Base-by-base conservation (phyloP, 2,797 vertebrate species). In the Pseudochirops corinnae region DNA sequence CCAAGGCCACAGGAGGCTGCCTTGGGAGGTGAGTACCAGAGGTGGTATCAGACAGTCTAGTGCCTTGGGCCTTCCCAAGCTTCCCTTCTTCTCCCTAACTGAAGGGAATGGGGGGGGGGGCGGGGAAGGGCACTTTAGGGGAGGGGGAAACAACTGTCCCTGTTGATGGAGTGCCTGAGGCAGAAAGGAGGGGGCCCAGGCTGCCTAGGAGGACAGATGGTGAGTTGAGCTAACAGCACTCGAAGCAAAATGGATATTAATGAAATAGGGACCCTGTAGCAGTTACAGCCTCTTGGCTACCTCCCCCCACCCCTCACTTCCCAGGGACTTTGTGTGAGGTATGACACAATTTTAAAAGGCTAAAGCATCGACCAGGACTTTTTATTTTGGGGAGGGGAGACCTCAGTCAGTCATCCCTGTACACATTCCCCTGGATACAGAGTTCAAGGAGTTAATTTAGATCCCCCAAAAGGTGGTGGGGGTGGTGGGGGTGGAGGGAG, bases 181-280 rank as follows among this genome's bases (percentile, higher is more conserved):
- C 74, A 87, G 74, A 87, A 87, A 87, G 96, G 96, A 92, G 96
- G 96, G 33, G 96, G 33, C 28, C 52, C 33, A 1, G 62, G 96
- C 96, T 94, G 95, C 90, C 95, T 58, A 97, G 96, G 93, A 95
- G 96, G 97, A 97, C 98, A 98, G 97, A 97, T 98, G 98, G 98
- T 58, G 93, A 55, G 55, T 96, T 60, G 3, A 96, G 95, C 97
- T 97, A 96, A 97, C 96, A 12, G 87, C 97, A 97, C 98, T 98
- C 95, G 96, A 98, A 95, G 97, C 98, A 97, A 98, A 98, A 97
- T 97, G 97, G 98, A 95, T 98, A 97, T 97, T 97, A 98, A 98
- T 98, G 98, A 98, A 97, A 98, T 98, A n/a, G 26, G 94, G 97
- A 94, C 93, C 67, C 90, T 46, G 90, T 94, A 92, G 94, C 96